Evolutionary conservation across 2,888 invertebrate species (phyloP).

Genomic region (Zootermopsis nevadensis): DNA sequence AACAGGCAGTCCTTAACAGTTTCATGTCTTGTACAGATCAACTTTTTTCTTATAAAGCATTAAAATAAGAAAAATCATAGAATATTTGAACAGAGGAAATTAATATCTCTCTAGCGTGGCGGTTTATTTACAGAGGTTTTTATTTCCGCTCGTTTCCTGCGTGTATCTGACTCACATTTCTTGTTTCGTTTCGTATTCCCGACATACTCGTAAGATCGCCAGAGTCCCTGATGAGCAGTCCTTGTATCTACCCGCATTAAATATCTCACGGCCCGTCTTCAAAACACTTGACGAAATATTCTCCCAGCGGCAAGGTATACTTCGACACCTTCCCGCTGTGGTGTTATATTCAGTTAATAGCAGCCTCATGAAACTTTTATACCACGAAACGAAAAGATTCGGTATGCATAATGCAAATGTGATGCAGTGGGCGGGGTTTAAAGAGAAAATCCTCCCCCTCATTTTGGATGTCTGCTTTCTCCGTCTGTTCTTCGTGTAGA

Average conservation of each 20-base stretch:
- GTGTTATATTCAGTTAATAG: conserved; percentile 43
- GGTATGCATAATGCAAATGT: conserved; percentile 43
- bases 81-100: too few relatives aligned
- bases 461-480: background rate
- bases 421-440: conserved; percentile 26
- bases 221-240: too few relatives aligned
- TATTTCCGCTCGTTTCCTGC: too few relatives aligned
- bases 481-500: background rate
- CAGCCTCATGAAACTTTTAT: conserved; percentile 39
- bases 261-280: conserved; percentile 18
- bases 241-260: background rate
- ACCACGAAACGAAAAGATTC: conserved; percentile 30
- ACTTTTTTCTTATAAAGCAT: too few relatives aligned
- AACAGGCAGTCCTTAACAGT: too few relatives aligned
- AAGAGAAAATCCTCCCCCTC: conserved; percentile 36
- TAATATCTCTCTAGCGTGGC: too few relatives aligned
- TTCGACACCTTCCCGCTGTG: background rate
- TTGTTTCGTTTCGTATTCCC: too few relatives aligned
- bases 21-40: too few relatives aligned
- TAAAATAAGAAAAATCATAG: too few relatives aligned
- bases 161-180: too few relatives aligned
- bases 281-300: conserved; percentile 35
- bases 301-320: conserved; percentile 23
- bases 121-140: too few relatives aligned
- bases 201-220: too few relatives aligned